A percentile compares a stretch with the other conserved stretches of the same genome.
These are phyloP conservation scores for Mystacornis crossleyi DNA, from an alignment of 2,113 vertebrate genomes.

Conservation along the genomic window DNA sequence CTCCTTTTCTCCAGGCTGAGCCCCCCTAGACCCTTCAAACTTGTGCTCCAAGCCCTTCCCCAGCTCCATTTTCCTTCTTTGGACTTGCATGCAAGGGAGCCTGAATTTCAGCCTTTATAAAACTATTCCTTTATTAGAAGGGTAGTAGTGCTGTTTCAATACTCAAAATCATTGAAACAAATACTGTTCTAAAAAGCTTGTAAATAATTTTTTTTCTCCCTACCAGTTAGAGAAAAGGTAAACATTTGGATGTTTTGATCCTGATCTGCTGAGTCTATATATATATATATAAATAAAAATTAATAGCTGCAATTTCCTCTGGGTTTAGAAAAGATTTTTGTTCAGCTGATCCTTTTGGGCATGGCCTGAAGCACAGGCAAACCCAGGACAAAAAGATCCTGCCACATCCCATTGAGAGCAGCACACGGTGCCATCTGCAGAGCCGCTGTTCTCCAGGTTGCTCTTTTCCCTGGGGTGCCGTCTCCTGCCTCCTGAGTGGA, in stretches of 20 bases:
- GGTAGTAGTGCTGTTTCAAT: neutral
- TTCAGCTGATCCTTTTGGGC: neutral
- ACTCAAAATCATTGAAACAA: neutral
- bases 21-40: no score
- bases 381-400: neutral
- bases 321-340: neutral
- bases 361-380: neutral
- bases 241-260: neutral
- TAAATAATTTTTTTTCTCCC: neutral
- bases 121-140: neutral
- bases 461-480: neutral
- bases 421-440: neutral
- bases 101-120: neutral
- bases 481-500: neutral
- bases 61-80: neutral
- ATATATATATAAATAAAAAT: neutral
- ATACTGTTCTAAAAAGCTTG: neutral
- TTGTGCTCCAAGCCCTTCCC: neutral
- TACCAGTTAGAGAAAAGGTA: neutral
- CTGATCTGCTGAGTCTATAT: neutral
- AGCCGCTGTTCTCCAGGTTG: neutral
- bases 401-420: rapidly evolving
- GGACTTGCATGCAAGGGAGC: neutral
- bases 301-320: neutral
- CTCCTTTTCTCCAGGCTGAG: neutral